phyloP scores from a whole-genome alignment of 2,888 invertebrate species.

The Agonum fuliginosum region DNA sequence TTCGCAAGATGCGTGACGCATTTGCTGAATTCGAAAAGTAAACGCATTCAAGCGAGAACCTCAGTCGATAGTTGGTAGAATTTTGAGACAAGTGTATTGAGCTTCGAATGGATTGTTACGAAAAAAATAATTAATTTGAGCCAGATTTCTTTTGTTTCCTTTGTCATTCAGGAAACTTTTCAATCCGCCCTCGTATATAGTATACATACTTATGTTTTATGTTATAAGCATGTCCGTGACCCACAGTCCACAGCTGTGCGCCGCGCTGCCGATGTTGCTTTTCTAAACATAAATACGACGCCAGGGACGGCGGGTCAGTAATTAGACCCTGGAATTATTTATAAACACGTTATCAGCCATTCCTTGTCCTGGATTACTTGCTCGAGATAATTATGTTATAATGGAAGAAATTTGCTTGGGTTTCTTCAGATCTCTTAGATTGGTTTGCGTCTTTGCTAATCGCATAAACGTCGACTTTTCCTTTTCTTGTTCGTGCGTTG shows the following conservation, averaged over 20 bases:
- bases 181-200: not conserved
- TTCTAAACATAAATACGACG: not conserved
- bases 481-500: not conserved
- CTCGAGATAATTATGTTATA: constrained; percentile 31
- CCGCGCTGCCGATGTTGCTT: not conserved
- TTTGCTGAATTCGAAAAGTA: no score
- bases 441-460: constrained; percentile 6
- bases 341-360: constrained; percentile 45
- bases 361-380: constrained; percentile 12
- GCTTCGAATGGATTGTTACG: no score
- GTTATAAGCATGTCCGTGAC: not conserved
- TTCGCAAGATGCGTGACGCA: no score
- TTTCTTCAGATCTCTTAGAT: constrained; percentile 20
- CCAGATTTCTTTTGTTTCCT: no score
- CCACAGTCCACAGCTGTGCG: not conserved
- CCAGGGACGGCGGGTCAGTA: not conserved
- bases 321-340: constrained; percentile 45
- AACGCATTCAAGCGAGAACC: no score
- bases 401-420: constrained; percentile 28
- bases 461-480: constrained; percentile 17
- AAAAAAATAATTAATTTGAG: no score
- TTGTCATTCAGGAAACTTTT: no score
- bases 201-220: not conserved
- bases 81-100: no score
- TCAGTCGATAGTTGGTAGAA: no score